Conservation (phyloP, 2,797 vertebrate genomes). For the Holocentrus rufus region DNA sequence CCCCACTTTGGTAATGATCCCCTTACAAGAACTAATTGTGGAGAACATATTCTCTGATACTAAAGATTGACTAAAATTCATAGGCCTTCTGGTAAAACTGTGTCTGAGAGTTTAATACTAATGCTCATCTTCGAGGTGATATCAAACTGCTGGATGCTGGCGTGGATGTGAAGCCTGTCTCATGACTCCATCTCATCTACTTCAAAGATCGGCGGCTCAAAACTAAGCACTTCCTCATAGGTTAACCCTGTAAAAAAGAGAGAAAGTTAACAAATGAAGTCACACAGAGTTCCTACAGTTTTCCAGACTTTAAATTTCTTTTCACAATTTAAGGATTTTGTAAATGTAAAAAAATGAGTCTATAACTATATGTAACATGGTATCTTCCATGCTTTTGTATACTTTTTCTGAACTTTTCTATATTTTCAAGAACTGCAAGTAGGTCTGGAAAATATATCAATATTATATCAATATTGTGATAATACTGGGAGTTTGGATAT, state of each 20-base stretch:
- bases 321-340: neutral
- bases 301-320: neutral
- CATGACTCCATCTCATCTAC: constrained; percentile 95
- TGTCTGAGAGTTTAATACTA: constrained; percentile 55
- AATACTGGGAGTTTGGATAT: too few species aligned
- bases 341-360: too few species aligned
- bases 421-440: too few species aligned
- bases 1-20: constrained; percentile 44
- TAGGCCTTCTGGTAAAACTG: constrained; percentile 47
- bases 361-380: too few species aligned
- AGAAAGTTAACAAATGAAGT: neutral
- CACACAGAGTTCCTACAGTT: neutral
- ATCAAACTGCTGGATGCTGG: constrained; percentile 38
- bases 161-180: constrained; percentile 44
- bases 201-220: constrained; percentile 89
- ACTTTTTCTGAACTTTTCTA: too few species aligned
- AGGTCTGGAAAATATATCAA: too few species aligned
- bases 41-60: constrained; percentile 36
- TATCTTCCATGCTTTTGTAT: too few species aligned
- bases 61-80: constrained; percentile 41
- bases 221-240: constrained; percentile 92
- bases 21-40: constrained; percentile 42
- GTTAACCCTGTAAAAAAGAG: constrained; percentile 86
- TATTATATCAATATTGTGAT: too few species aligned
- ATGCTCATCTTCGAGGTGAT: constrained; percentile 43